Evolutionary conservation across 2,888 invertebrate species (phyloP), one percentile per base, ranked within the genome.

Genomic region (Stratiomys singularior): DNA sequence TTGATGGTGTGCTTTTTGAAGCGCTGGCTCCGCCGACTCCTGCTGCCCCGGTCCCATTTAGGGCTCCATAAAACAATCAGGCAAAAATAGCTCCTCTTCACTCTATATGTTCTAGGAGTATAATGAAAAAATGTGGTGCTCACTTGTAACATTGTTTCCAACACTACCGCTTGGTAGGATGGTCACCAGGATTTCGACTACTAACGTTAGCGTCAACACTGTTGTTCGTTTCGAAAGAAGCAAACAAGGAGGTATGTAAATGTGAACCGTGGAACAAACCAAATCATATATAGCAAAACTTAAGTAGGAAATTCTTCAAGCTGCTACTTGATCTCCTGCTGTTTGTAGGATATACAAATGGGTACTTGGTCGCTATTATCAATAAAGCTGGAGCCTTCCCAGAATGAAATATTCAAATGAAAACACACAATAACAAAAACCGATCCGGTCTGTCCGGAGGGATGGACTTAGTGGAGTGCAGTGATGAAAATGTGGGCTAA

Each of bases 321-420:
- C 37, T 67, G 46, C 67, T 67, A 37, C 23, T 44, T 46, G 18
- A 15, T 23, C 46, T 27, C 67, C 67, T 44, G 67, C 67, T 67
- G 44, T 46, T 67, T 9, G 13, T 37, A n/a, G 67, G 46, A 46
- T 67, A 44, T 44, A 44, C 46, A 15, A 67, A 44, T 30, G 67
- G 46, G 44, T 67, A 46, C 25, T n/a, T 67, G 30, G 25, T 27
- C n/a, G 37, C 52, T 28, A 52, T 47, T 52, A 52, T 27, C 52
- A 15, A 67, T 37, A 58, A 46, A 25, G 63, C 46, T 15, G 5
- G 60, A 76, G 60, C 46, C 28, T 44, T 15, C 4, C 23, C 37
- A 21, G 37, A 78, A 78, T 78, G 64, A 77, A 78, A 78, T 78
- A 78, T 78, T 77, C 72, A 78, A 78, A 78, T 78, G 78, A 78